Conservation (phyloP, 2,888 invertebrate species). For the Miltochrista miniata region DNA sequence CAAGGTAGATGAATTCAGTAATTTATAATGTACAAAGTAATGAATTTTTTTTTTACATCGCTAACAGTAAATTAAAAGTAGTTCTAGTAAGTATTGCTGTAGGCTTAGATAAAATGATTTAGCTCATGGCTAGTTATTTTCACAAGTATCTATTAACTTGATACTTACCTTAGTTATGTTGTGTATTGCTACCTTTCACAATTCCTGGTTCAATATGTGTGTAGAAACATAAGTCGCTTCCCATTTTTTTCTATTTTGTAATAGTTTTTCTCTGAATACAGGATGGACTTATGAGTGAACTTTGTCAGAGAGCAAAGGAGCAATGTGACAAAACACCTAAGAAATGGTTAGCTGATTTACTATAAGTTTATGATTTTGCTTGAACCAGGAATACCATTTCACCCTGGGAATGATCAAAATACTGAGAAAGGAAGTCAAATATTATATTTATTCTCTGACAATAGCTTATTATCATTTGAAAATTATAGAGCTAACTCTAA, state of each 20-base stretch:
- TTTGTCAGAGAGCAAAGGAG: constrained; percentile 57
- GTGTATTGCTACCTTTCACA: neutral
- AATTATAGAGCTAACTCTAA: no score
- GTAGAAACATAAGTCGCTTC: constrained; percentile 33
- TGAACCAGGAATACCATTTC: constrained; percentile 60
- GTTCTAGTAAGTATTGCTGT: no score
- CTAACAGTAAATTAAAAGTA: no score
- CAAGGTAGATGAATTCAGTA: constrained; percentile 44
- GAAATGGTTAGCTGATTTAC: constrained; percentile 67
- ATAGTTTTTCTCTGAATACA: constrained; percentile 51
- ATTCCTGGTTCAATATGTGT: constrained; percentile 37
- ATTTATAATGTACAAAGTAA: neutral
- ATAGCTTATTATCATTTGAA: no score
- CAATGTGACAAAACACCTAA: constrained; percentile 62
- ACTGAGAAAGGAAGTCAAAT: no score
- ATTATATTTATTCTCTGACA: no score
- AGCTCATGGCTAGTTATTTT: neutral
- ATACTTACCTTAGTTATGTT: no score
- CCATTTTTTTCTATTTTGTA: constrained; percentile 18
- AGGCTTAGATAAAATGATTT: no score
- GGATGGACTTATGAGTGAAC: constrained; percentile 49
- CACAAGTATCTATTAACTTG: no score
- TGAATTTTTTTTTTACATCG: neutral
- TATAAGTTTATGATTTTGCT: constrained; percentile 28
- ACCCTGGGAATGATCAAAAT: neutral